These are phyloP conservation scores for Nymphalis io DNA, from an alignment of 1,140 invertebrate genomes.

Conservation along the genomic window DNA sequence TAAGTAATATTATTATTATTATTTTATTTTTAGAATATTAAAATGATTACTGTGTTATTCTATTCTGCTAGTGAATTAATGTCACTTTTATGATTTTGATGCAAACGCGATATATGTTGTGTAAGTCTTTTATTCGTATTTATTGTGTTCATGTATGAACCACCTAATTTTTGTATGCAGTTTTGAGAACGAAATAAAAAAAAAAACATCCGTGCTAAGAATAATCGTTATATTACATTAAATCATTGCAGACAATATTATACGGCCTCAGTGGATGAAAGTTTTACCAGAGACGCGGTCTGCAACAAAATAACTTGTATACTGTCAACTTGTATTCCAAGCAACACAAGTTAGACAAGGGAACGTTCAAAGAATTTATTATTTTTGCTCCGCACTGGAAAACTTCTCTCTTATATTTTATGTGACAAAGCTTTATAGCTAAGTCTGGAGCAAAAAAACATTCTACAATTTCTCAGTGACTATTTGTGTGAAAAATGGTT, in stretches of 20 bases:
- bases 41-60: no score
- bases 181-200: no score
- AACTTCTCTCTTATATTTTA: constrained; percentile 20
- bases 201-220: no score
- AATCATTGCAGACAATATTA: not conserved
- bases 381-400: constrained; percentile 23
- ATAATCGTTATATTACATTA: no score
- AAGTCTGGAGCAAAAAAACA: not conserved
- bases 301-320: constrained; percentile 20
- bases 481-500: not conserved
- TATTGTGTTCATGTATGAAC: no score
- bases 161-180: no score
- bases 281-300: not conserved
- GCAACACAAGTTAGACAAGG: constrained; percentile 14
- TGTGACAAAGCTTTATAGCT: constrained; percentile 22
- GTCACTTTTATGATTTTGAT: no score
- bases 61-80: no score
- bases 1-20: no score
- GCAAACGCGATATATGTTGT: no score
- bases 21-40: no score
- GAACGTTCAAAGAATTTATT: constrained; percentile 30
- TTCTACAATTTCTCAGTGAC: not conserved
- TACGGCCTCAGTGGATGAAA: not conserved
- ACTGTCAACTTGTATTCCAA: constrained; percentile 24
- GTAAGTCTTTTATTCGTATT: no score